Percentiles rank a stretch among this genome's conserved stretches.
These are phyloP conservation scores for Alviniconcha marisindica DNA, from an alignment of 1,140 invertebrate genomes.

Conservation along the genomic window DNA sequence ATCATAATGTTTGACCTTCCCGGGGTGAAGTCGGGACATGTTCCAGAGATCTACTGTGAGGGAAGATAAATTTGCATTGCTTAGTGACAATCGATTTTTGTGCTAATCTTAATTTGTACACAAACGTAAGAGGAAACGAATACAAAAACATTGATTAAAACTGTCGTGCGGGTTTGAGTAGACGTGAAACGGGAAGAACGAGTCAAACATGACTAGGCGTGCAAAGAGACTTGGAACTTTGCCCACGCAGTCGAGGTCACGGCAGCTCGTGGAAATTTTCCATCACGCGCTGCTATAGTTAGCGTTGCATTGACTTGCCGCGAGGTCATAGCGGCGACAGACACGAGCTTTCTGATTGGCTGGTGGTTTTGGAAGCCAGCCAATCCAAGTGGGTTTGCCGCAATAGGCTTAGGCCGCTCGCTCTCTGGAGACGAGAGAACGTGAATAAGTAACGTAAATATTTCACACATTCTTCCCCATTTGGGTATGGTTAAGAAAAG, in stretches of 20 bases:
- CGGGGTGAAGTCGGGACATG: neutral
- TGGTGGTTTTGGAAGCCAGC: constrained; percentile 8
- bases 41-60: no score
- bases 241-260: constrained; percentile 29
- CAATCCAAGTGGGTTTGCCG: neutral
- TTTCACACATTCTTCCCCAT: neutral
- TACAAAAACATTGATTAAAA: no score
- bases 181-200: neutral
- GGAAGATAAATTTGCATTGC: neutral
- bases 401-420: no score
- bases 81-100: no score
- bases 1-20: neutral
- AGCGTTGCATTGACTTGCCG: neutral
- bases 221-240: neutral
- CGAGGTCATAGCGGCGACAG: constrained; percentile 9
- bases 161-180: neutral
- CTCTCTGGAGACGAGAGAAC: no score
- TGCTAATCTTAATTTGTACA: neutral
- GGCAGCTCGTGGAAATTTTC: constrained; percentile 38
- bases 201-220: neutral
- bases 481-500: neutral
- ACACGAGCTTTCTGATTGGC: constrained; percentile 25
- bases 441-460: neutral
- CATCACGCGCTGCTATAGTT: constrained; percentile 36
- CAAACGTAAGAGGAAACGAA: no score